These are phyloP conservation scores for Thalassarche chlororhynchos DNA, from an alignment of 2,113 vertebrate species.

Conservation along the genomic window DNA sequence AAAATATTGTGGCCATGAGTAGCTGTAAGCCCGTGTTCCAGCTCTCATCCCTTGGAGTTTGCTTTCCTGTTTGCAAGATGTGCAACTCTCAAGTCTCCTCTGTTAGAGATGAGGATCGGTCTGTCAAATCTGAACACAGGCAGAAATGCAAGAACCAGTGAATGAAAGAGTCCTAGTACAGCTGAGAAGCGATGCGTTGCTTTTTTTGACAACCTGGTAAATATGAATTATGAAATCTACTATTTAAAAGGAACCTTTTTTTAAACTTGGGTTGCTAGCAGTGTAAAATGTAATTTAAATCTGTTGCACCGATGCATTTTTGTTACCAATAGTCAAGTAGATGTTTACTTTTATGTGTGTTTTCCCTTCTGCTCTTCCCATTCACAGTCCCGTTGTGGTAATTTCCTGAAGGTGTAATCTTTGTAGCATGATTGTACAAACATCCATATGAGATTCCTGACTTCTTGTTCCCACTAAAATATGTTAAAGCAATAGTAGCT, in stretches of 20 bases:
- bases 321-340: constrained; percentile 19
- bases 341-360: constrained; percentile 66
- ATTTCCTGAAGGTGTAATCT: constrained; percentile 67
- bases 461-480: constrained; percentile 68
- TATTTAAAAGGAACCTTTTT: constrained; percentile 32
- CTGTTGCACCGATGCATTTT: constrained; percentile 52
- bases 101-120: not conserved
- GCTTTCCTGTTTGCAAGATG: not conserved
- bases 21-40: not conserved
- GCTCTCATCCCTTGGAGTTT: not conserved
- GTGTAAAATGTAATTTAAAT: constrained; percentile 56
- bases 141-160: not conserved
- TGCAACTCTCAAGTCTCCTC: not conserved
- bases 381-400: constrained; percentile 31
- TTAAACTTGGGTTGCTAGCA: constrained; percentile 51
- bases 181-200: constrained; percentile 13
- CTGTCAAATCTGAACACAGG: not conserved
- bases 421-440: constrained; percentile 82
- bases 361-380: constrained; percentile 57
- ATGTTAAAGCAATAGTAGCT: constrained; percentile 72
- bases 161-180: constrained; percentile 15
- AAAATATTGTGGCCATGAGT: not conserved
- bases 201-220: constrained; percentile 16
- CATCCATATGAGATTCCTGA: constrained; percentile 61
- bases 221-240: constrained; percentile 8